A percentile compares a stretch with the other conserved stretches of the same genome.
These are phyloP conservation scores for Tenualosa thibaudeaui DNA, from an alignment of 2,797 vertebrate genomes.

Conservation along the genomic window DNA sequence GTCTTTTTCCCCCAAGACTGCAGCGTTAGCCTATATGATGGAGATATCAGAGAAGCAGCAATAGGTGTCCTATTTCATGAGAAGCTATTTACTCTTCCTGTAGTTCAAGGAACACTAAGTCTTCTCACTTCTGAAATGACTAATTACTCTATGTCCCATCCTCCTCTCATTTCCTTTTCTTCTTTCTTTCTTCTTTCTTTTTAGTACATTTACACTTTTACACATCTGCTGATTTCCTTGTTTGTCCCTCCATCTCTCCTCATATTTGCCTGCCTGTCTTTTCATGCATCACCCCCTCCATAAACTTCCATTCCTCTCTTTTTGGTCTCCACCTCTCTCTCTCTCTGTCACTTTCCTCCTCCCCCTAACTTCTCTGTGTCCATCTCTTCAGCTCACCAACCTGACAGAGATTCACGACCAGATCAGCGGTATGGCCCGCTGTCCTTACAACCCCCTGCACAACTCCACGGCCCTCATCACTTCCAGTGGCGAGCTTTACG, in stretches of 20 bases:
- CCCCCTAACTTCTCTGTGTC: not conserved
- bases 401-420: slow-evolving; percentile 93
- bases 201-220: not conserved
- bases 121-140: not conserved
- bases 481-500: slow-evolving; percentile 90
- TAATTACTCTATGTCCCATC: not conserved
- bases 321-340: not conserved
- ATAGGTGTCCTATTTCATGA: slow-evolving; percentile 1
- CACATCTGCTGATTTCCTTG: not conserved
- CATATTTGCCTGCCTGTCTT: not conserved
- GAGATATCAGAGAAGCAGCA: not conserved
- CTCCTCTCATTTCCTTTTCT: not conserved
- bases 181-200: not conserved
- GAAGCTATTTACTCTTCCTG: not conserved
- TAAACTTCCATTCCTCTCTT: not conserved
- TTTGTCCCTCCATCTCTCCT: not conserved
- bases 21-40: not conserved
- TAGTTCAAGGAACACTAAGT: not conserved
- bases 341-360: not conserved
- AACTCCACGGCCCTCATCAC: slow-evolving; percentile 96
- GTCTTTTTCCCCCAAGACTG: not conserved
- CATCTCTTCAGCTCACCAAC: slow-evolving; percentile 80
- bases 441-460: slow-evolving; percentile 95
- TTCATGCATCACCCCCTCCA: not conserved
- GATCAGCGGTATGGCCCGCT: slow-evolving; percentile 97